Conservation (phyloP, 2,113 vertebrate species). For the Bufo gargarizans region DNA sequence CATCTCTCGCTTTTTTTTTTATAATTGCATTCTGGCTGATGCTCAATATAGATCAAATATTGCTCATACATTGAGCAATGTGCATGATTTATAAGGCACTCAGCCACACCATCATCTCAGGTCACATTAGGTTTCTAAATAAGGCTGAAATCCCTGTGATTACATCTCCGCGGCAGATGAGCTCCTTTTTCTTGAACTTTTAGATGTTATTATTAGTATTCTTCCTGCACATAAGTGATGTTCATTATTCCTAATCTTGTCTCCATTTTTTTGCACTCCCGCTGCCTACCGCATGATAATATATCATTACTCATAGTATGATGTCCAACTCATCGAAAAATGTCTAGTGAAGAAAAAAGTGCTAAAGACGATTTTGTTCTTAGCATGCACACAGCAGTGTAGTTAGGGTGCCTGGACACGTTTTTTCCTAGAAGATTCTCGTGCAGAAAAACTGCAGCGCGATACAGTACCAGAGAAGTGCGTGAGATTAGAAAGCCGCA, state of each 20-base stretch:
- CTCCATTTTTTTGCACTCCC: not conserved
- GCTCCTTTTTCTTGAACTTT: slow-evolving; percentile 15
- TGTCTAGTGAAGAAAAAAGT: not conserved
- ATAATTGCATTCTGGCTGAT: slow-evolving; percentile 38
- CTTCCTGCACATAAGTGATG: not conserved
- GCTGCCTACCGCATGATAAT: not conserved
- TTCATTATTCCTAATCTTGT: slow-evolving; percentile 2
- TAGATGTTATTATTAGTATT: slow-evolving; percentile 29
- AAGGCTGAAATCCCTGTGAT: slow-evolving; percentile 34
- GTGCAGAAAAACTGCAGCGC: no score
- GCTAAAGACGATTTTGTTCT: not conserved
- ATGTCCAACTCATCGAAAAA: not conserved
- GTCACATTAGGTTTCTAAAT: slow-evolving; percentile 45
- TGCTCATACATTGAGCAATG: slow-evolving; percentile 8
- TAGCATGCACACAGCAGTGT: no score
- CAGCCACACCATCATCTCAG: not conserved
- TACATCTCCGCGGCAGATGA: slow-evolving; percentile 37
- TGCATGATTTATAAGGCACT: slow-evolving; percentile 50
- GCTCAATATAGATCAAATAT: slow-evolving; percentile 39
- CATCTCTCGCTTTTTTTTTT: not conserved
- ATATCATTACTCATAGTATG: not conserved
- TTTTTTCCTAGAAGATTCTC: no score
- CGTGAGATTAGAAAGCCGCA: no score
- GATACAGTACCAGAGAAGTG: no score
- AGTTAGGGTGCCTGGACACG: no score